Evolutionary conservation across 2,888 invertebrate genomes (phyloP).

Genomic region (Andrena trimmerana): DNA sequence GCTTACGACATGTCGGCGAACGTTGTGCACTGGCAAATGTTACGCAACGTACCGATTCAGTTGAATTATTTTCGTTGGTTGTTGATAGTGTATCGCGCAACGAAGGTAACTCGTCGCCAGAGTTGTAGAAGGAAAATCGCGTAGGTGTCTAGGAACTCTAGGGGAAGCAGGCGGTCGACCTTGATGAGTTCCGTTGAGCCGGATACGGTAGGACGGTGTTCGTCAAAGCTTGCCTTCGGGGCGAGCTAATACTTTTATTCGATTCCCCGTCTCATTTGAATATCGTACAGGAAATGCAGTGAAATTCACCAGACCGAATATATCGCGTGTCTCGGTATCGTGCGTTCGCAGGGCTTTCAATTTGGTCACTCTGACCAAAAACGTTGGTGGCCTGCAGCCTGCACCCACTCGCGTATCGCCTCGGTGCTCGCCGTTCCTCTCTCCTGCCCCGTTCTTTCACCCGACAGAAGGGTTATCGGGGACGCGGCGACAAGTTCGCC

Average conservation of each 20-base stretch:
- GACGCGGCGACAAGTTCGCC: neutral
- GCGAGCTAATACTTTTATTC: slow-evolving; percentile 30
- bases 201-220: slow-evolving; percentile 2
- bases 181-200: neutral
- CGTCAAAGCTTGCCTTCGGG: slow-evolving; percentile 27
- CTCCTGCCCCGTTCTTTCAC: neutral
- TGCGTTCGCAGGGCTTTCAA: slow-evolving; percentile 24
- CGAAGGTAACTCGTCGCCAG: too few relatives aligned
- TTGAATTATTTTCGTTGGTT: too few relatives aligned
- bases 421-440: neutral
- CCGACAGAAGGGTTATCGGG: neutral
- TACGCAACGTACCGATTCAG: too few relatives aligned
- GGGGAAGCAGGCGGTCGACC: neutral
- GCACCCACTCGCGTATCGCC: neutral
- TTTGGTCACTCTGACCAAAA: slow-evolving; percentile 15
- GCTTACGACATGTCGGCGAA: slow-evolving; percentile 7
- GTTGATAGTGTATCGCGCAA: too few relatives aligned
- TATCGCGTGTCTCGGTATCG: slow-evolving; percentile 53
- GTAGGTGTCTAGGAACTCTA: too few relatives aligned
- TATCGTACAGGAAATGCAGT: slow-evolving; percentile 60
- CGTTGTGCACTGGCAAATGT: neutral
- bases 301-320: slow-evolving; percentile 65
- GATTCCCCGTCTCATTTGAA: slow-evolving; percentile 57
- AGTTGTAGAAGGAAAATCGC: too few relatives aligned
- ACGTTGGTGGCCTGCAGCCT: neutral